Percentiles rank a stretch among this genome's conserved stretches.
These are phyloP conservation scores for Dermochelys coriacea DNA, from an alignment of 2,797 vertebrate genomes.

Conservation along the genomic window DNA sequence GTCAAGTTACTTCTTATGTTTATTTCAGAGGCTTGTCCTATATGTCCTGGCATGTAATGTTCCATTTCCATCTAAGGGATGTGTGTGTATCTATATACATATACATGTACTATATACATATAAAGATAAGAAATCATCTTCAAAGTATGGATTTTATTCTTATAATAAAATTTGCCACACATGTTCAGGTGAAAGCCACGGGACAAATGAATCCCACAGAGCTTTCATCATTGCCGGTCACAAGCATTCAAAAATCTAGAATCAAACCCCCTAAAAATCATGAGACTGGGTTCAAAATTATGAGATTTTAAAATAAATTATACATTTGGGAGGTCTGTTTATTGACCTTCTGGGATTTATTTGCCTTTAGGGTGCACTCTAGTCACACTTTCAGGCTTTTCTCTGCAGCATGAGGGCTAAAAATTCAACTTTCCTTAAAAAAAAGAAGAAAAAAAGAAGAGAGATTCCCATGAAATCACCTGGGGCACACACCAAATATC, in stretches of 20 bases:
- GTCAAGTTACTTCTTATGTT: not conserved
- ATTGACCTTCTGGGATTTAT: not conserved
- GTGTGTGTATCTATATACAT: not conserved
- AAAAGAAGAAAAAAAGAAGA: not conserved
- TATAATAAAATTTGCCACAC: not conserved
- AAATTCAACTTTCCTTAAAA: not conserved
- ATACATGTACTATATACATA: not conserved
- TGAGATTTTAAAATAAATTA: not conserved
- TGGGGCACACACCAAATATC: not conserved
- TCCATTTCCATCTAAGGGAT: not conserved
- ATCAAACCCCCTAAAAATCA: not conserved
- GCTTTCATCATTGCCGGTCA: not conserved
- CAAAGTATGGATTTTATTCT: not conserved
- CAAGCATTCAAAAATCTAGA: not conserved
- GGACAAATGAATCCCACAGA: not conserved
- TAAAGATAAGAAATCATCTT: not conserved
- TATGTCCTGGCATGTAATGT: not conserved
- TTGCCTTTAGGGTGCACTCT: not conserved
- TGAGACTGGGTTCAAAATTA: not conserved
- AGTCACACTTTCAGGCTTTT: not conserved
- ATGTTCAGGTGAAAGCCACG: not conserved
- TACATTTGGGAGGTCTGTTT: not conserved
- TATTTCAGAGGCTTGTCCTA: not conserved
- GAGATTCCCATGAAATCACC: fast-evolving
- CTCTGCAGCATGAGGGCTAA: not conserved